A percentile compares a stretch with the other conserved stretches of the same genome.
phyloP scores from a whole-genome alignment of 2,113 vertebrate species.

The Naja naja region DNA sequence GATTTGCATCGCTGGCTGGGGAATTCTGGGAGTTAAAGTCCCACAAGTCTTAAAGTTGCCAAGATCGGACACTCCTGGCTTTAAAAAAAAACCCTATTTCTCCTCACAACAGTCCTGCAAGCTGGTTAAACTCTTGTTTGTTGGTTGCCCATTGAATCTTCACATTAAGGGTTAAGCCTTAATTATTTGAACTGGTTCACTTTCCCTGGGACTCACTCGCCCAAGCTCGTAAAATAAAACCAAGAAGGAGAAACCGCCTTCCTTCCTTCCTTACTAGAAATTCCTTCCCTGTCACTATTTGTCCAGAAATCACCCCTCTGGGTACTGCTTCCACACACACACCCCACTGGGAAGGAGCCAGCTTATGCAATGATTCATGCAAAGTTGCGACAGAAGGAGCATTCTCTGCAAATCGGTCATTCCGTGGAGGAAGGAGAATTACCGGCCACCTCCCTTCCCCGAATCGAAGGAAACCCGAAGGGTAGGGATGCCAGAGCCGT shows the following conservation, averaged over 20 bases:
- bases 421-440: not conserved
- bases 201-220: not conserved
- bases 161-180: not conserved
- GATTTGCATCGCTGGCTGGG: not conserved
- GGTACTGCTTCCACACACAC: too few relatives aligned
- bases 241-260: not conserved
- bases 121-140: not conserved
- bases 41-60: not conserved
- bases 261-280: not conserved
- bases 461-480: not conserved
- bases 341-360: not conserved
- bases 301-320: not conserved
- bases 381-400: not conserved
- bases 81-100: not conserved
- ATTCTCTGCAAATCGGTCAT: not conserved
- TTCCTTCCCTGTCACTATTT: not conserved
- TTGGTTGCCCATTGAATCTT: not conserved
- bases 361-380: not conserved
- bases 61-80: not conserved
- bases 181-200: not conserved
- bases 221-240: not conserved
- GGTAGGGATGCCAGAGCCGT: too few relatives aligned
- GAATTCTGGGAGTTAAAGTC: not conserved
- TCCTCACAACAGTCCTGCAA: not conserved
- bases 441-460: not conserved